A percentile compares a stretch with the other conserved stretches of the same genome.
Conservation (phyloP, 2,888 invertebrate genomes). For the Protula sp. region DNA sequence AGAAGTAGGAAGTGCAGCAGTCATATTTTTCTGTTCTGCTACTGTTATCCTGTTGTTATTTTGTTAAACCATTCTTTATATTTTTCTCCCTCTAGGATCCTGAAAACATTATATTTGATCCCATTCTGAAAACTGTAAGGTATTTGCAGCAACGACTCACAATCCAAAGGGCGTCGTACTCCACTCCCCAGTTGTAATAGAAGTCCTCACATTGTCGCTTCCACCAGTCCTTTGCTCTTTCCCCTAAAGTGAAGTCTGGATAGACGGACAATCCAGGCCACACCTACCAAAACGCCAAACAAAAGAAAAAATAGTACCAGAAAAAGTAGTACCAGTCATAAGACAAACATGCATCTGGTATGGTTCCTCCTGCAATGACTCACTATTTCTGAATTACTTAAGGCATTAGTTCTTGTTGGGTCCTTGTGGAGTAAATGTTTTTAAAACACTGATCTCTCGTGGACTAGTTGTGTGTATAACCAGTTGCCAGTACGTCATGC, state of each 20-base stretch:
- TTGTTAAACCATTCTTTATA: background rate
- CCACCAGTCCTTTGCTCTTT: conserved; percentile 9
- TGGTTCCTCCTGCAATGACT: no score
- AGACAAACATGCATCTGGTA: no score
- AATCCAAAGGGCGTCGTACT: conserved; percentile 37
- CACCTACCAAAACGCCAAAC: conserved; percentile 6
- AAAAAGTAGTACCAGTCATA: background rate
- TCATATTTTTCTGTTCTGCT: no score
- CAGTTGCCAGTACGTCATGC: no score
- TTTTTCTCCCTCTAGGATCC: background rate
- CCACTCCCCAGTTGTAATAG: conserved; percentile 10
- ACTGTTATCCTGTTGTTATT: no score
- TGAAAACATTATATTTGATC: background rate
- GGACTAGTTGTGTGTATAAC: no score
- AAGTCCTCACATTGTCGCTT: conserved; percentile 16
- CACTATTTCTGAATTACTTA: no score
- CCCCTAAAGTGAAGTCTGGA: conserved; percentile 20
- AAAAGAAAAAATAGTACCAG: background rate
- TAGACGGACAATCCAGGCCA: conserved; percentile 21
- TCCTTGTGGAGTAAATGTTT: no score
- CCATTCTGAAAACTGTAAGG: background rate
- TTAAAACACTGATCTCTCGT: no score
- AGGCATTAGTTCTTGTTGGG: no score
- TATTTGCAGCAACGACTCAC: conserved; percentile 21
- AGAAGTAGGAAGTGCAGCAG: no score